Percentiles rank a stretch among this genome's conserved stretches.
Evolutionary conservation across 2,797 vertebrate species (phyloP).

Genomic region (Crocidura indochinensis): DNA sequence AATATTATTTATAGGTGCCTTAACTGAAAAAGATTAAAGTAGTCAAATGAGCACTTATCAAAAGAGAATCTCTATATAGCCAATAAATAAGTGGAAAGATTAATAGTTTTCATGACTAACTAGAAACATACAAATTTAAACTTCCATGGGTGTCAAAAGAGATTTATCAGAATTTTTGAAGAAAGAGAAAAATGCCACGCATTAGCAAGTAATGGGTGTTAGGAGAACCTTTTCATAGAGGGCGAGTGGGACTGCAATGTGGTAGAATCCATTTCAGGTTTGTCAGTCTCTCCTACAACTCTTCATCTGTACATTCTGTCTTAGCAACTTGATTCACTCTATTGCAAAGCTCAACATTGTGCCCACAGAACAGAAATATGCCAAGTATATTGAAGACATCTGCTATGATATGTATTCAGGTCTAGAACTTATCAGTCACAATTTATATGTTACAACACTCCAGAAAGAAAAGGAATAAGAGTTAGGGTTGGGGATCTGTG

Average conservation of each 20-base stretch:
- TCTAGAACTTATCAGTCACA: too few species aligned
- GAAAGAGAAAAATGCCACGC: not conserved
- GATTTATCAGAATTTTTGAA: not conserved
- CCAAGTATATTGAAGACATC: not conserved
- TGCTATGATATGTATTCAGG: too few species aligned
- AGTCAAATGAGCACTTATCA: too few species aligned
- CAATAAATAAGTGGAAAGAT: not conserved
- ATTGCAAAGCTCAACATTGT: not conserved
- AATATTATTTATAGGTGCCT: too few species aligned
- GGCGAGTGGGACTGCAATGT: not conserved
- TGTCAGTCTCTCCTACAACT: not conserved
- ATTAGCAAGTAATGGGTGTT: not conserved
- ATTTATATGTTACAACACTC: not conserved
- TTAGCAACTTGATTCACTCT: not conserved
- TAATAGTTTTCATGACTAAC: not conserved
- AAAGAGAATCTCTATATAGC: not conserved
- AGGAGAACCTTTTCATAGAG: not conserved
- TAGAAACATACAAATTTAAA: not conserved
- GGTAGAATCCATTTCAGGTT: not conserved
- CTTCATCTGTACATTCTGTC: not conserved
- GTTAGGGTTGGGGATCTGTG: accelerated
- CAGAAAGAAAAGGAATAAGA: accelerated
- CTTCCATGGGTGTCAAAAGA: not conserved
- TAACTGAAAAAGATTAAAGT: too few species aligned
- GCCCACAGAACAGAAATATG: too few species aligned